Percentiles rank a stretch among this genome's conserved stretches.
These are phyloP conservation scores for Carposina sasakii DNA, from an alignment of 1,140 invertebrate species.

Conservation along the genomic window DNA sequence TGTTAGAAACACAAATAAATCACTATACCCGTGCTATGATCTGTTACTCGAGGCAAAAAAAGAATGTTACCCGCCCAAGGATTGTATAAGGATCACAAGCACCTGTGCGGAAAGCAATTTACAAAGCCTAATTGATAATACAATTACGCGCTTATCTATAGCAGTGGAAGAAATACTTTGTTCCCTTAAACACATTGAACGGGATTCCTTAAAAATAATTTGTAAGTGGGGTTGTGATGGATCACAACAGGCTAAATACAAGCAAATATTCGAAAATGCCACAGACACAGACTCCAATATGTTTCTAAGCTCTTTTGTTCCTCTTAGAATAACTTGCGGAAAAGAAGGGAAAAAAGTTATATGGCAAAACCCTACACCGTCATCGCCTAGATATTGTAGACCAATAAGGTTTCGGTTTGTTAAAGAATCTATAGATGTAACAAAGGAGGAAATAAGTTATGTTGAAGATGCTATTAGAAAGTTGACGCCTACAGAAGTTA, in stretches of 20 bases:
- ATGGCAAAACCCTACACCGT: conserved; percentile 11
- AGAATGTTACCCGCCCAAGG: conserved; percentile 30
- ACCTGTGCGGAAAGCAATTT: conserved; percentile 32
- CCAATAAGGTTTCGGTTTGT: conserved; percentile 30
- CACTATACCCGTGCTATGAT: conserved; percentile 28
- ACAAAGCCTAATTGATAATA: conserved; percentile 35
- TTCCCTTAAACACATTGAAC: conserved; percentile 19
- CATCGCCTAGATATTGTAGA: conserved; percentile 22
- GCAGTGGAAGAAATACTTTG: conserved; percentile 28
- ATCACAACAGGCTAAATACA: conserved; percentile 29
- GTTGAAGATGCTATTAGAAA: conserved; percentile 20
- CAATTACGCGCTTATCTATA: conserved; percentile 21
- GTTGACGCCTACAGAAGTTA: conserved; percentile 8
- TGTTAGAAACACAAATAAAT: conserved; percentile 23
- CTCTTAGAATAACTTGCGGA: conserved; percentile 27
- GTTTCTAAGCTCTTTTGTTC: conserved; percentile 42
- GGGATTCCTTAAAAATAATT: conserved; percentile 17
- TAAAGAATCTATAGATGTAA: conserved; percentile 26
- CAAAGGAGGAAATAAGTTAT: conserved; percentile 28
- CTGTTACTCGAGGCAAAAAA: conserved; percentile 27
- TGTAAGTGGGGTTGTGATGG: conserved; percentile 38
- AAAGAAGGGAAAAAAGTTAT: conserved; percentile 17
- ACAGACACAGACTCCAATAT: conserved; percentile 25
- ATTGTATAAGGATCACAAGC: conserved; percentile 27
- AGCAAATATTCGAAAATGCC: conserved; percentile 33